phyloP scores from a whole-genome alignment of 1,140 invertebrate species.

The Mya arenaria region DNA sequence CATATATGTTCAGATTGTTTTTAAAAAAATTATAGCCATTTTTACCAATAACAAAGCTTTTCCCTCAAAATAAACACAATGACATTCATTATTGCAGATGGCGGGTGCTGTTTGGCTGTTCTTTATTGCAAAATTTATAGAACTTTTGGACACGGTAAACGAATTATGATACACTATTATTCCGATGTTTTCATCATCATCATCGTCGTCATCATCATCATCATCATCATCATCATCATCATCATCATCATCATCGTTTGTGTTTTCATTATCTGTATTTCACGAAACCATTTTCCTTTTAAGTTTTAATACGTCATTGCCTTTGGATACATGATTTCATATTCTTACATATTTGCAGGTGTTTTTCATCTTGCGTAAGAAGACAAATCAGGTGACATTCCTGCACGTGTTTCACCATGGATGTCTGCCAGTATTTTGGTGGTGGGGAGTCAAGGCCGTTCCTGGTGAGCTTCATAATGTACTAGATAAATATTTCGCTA shows the following conservation, averaged over 20 bases:
- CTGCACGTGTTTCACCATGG: conserved; percentile 93
- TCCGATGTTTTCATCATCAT: not conserved
- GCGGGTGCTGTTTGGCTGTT: conserved; percentile 95
- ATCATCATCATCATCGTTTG: too few relatives aligned
- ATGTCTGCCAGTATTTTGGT: conserved; percentile 53
- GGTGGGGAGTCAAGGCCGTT: conserved; percentile 52
- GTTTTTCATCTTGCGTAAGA: conserved; percentile 93
- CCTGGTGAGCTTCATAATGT: conserved; percentile 49
- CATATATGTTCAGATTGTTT: too few relatives aligned
- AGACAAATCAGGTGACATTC: conserved; percentile 90
- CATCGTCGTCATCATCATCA: too few relatives aligned
- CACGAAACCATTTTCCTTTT: too few relatives aligned
- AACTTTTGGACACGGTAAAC: conserved; percentile 92
- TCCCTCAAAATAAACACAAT: too few relatives aligned
- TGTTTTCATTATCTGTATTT: too few relatives aligned
- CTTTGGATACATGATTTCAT: not conserved
- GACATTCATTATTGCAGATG: conserved; percentile 84
- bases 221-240: too few relatives aligned
- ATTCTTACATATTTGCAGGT: conserved; percentile 77
- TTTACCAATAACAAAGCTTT: too few relatives aligned
- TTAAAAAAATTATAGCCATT: too few relatives aligned
- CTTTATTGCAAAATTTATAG: conserved; percentile 96
- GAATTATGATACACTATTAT: not conserved
- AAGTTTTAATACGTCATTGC: too few relatives aligned
- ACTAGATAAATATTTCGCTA: too few relatives aligned